Percentiles rank a stretch among this genome's conserved stretches.
phyloP scores from a whole-genome alignment of 2,113 vertebrate species.

The Cyanocitta stelleri region DNA sequence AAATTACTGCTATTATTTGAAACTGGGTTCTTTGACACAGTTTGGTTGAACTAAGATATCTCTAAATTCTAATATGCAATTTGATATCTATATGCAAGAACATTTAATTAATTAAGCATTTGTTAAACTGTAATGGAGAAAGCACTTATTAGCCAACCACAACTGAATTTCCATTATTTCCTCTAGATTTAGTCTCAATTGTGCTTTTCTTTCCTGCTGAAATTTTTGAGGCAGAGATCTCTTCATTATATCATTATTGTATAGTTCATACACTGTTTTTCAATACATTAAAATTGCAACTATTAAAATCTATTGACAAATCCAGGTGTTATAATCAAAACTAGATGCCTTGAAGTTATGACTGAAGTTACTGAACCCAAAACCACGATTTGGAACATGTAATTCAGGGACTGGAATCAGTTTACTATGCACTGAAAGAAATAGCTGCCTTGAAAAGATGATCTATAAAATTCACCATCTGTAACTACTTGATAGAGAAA shows the following conservation, averaged over 20 bases:
- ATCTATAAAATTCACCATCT: neutral
- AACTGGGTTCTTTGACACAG: neutral
- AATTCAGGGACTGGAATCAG: neutral
- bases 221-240: neutral
- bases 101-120: conserved; percentile 8
- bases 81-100: neutral
- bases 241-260: neutral
- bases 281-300: neutral
- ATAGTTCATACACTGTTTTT: neutral
- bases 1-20: neutral
- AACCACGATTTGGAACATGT: neutral
- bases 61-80: conserved; percentile 3
- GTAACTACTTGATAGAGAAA: neutral
- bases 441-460: neutral
- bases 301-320: neutral
- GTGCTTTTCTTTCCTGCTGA: neutral
- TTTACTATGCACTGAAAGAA: neutral
- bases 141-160: neutral
- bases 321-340: neutral
- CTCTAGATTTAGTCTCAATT: neutral
- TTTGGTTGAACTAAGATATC: neutral
- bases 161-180: neutral
- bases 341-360: neutral
- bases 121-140: neutral
- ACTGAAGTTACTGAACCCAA: neutral